Evolutionary conservation across 2,888 invertebrate species (phyloP).

Genomic region (Rotaria macrura): DNA sequence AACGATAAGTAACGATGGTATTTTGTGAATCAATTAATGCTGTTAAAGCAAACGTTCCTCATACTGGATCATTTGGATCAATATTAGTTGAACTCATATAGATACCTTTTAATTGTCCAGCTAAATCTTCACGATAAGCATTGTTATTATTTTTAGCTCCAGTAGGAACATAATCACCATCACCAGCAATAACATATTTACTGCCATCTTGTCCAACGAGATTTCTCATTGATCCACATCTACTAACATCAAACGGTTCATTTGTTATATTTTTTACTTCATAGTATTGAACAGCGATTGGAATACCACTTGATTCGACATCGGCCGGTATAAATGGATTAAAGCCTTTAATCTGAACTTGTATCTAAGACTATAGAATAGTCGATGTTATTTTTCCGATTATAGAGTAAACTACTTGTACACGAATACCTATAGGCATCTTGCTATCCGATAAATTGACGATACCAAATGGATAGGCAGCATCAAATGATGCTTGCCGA

Average conservation of each 20-base stretch:
- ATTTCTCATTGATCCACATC: constrained; percentile 5
- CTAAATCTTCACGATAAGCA: not conserved
- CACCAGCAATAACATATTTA: not conserved
- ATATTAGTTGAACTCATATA: not conserved
- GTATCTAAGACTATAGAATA: too few relatives aligned
- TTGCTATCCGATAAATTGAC: not conserved
- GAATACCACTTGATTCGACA: not conserved
- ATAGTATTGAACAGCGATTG: not conserved
- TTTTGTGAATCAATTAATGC: not conserved
- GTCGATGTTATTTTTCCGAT: too few relatives aligned
- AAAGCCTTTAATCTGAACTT: not conserved
- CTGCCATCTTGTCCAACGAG: not conserved
- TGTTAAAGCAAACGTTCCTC: not conserved
- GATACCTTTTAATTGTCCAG: not conserved
- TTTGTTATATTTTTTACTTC: not conserved
- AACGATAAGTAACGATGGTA: not conserved
- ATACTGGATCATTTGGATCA: not conserved
- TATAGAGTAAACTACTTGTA: not conserved
- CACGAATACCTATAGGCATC: not conserved
- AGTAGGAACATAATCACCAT: not conserved
- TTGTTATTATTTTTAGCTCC: not conserved
- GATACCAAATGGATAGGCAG: not conserved
- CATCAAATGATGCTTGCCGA: not conserved
- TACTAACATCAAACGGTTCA: not conserved
- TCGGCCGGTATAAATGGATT: not conserved